These are phyloP conservation scores for Cylloceria caligata DNA, from an alignment of 2,888 invertebrate species.

Conservation along the genomic window DNA sequence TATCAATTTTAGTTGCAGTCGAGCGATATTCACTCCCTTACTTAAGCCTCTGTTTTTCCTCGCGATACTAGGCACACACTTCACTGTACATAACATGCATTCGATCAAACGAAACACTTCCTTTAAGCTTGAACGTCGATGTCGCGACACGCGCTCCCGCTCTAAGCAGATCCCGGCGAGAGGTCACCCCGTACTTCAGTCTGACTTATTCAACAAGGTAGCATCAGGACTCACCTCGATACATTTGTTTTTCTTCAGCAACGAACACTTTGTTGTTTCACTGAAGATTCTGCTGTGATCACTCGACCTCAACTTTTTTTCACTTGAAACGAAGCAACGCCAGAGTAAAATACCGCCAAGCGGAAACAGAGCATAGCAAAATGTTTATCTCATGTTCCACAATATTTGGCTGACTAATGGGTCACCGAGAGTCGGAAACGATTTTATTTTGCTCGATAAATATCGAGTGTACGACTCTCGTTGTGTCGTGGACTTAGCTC, in stretches of 20 bases:
- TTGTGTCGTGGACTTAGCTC: too few species aligned
- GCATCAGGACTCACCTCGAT: background rate
- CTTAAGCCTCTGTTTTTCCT: background rate
- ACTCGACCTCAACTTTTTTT: background rate
- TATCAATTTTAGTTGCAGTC: background rate
- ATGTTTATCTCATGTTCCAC: background rate
- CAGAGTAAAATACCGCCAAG: background rate
- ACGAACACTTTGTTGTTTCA: background rate
- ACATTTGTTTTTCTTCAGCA: background rate
- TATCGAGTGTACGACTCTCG: background rate
- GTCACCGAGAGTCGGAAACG: background rate
- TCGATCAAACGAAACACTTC: conserved; percentile 16
- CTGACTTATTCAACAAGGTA: background rate
- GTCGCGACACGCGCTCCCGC: conserved; percentile 14
- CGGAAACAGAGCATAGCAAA: background rate
- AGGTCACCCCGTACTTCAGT: conserved; percentile 6
- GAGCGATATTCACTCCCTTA: background rate
- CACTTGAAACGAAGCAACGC: background rate
- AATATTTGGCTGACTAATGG: background rate
- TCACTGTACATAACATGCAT: conserved; percentile 2
- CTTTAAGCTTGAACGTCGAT: background rate
- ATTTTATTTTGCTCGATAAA: background rate
- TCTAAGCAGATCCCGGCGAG: background rate
- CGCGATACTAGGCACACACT: conserved; percentile 6
- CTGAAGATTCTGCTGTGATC: background rate